A percentile compares a stretch with the other conserved stretches of the same genome.
Evolutionary conservation across 2,888 invertebrate genomes (phyloP).

Genomic region (Caenorhabditis wallacei): DNA sequence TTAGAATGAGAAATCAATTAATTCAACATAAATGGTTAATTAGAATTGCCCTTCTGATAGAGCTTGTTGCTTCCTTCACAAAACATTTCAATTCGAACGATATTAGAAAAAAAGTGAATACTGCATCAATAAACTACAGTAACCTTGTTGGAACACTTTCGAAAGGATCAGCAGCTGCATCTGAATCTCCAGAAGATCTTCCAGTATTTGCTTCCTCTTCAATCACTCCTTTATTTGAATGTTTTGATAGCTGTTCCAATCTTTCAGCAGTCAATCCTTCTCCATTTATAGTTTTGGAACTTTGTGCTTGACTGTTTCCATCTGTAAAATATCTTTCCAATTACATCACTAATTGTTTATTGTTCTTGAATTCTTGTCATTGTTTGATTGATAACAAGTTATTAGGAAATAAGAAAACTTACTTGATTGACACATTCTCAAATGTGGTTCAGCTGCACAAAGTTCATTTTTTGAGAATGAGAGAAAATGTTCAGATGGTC

Average conservation of each 20-base stretch:
- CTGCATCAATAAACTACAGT: neutral
- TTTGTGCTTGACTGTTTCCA: constrained; percentile 38
- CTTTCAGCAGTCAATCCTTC: constrained; percentile 60
- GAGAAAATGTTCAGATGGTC: constrained; percentile 56
- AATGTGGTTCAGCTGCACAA: constrained; percentile 72
- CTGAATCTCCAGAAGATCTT: constrained; percentile 17
- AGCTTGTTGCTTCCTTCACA: too few species aligned
- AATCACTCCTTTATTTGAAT: constrained; percentile 62
- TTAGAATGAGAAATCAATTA: neutral
- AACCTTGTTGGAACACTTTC: constrained; percentile 51
- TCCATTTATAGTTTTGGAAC: constrained; percentile 62
- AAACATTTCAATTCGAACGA: too few species aligned
- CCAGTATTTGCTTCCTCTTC: constrained; percentile 55
- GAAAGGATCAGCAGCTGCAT: constrained; percentile 49
- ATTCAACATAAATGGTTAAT: too few species aligned
- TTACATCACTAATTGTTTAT: constrained; percentile 17
- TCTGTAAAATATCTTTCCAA: neutral
- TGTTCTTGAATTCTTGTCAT: constrained; percentile 4
- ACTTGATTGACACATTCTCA: constrained; percentile 60
- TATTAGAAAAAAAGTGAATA: too few species aligned
- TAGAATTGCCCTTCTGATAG: too few species aligned
- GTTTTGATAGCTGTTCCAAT: constrained; percentile 52
- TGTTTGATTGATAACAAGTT: neutral
- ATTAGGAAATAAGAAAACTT: constrained; percentile 16
- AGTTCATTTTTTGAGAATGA: constrained; percentile 69